Percentiles rank a stretch among this genome's conserved stretches.
These are phyloP conservation scores for Podarcis raffonei DNA, from an alignment of 2,113 vertebrate genomes.

Conservation along the genomic window DNA sequence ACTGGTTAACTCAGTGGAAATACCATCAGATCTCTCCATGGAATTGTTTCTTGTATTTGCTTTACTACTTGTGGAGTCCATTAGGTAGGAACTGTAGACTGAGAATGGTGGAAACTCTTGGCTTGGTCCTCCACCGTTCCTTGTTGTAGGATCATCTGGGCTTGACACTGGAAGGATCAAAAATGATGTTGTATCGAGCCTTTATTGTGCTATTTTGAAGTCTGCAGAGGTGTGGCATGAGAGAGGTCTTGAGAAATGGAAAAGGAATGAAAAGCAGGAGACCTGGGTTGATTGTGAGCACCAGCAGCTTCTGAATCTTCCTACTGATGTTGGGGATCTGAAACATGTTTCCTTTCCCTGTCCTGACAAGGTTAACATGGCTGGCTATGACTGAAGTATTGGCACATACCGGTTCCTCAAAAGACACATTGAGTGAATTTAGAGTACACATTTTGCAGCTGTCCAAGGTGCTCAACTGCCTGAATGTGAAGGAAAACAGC, in stretches of 20 bases:
- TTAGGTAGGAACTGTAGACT: not conserved
- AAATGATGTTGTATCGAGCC: not conserved
- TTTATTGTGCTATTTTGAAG: not conserved
- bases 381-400: not conserved
- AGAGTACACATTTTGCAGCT: not conserved
- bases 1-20: not conserved
- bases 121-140: not conserved
- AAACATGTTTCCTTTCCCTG: not conserved
- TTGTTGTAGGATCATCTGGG: not conserved
- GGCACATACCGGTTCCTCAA: not conserved
- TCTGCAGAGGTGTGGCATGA: not conserved
- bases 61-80: not conserved
- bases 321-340: not conserved
- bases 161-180: no score
- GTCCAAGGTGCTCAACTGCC: conserved; percentile 12
- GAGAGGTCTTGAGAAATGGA: not conserved
- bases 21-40: not conserved
- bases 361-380: not conserved
- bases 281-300: not conserved
- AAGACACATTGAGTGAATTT: not conserved
- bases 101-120: not conserved
- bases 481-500: not conserved
- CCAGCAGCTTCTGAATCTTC: not conserved
- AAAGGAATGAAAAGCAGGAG: not conserved
- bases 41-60: not conserved